Conservation (phyloP, 92 coral and sea anemone species). For the Porites cylindrica region DNA sequence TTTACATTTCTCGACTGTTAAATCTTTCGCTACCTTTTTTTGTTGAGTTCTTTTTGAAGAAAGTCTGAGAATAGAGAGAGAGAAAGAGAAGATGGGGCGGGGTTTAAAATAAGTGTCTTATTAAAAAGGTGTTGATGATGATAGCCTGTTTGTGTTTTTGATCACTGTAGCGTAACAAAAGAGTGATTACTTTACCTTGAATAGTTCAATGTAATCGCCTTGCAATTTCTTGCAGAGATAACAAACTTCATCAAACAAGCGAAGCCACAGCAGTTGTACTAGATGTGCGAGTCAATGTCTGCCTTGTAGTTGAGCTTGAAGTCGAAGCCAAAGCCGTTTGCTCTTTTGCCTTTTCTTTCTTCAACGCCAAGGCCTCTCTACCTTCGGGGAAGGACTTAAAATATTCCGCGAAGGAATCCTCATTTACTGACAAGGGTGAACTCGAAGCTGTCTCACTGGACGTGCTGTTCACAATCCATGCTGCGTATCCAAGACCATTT, state of each 20-base stretch:
- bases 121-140: too few relatives aligned
- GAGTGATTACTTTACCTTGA: background rate
- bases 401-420: slow-evolving; percentile 41
- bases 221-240: slow-evolving; percentile 2
- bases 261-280: background rate
- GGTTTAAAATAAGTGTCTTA: too few relatives aligned
- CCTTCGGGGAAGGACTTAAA: background rate
- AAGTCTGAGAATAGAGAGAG: too few relatives aligned
- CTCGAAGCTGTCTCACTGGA: slow-evolving; percentile 18
- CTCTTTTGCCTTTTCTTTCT: background rate
- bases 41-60: too few relatives aligned
- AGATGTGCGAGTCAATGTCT: too few relatives aligned
- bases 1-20: too few relatives aligned
- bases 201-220: background rate
- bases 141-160: too few relatives aligned
- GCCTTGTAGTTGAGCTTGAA: too few relatives aligned
- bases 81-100: too few relatives aligned
- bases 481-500: slow-evolving; percentile 46
- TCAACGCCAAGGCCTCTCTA: slow-evolving; percentile 1
- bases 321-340: too few relatives aligned
- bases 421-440: slow-evolving; percentile 34
- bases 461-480: slow-evolving; percentile 33
- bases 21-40: too few relatives aligned
- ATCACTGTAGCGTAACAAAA: too few relatives aligned
- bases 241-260: background rate